A percentile compares a stretch with the other conserved stretches of the same genome.
Conservation (phyloP, 2,113 vertebrate species). For the Baryphthengus martii region DNA sequence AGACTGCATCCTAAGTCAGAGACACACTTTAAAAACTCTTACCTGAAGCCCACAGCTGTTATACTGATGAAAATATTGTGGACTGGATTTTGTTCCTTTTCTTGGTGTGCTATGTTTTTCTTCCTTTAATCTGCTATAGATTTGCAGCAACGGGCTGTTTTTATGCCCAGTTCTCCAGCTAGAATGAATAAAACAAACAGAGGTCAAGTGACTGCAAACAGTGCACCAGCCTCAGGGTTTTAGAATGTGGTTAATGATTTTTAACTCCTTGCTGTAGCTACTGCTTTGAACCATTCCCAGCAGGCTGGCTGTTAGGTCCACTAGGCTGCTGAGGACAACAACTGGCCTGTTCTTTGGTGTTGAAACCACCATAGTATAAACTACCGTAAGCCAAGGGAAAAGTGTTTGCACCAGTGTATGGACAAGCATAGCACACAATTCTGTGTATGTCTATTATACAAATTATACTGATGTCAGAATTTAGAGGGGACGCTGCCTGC, state of each 20-base stretch:
- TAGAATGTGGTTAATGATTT: conserved; percentile 7
- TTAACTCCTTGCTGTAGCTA: conserved; percentile 38
- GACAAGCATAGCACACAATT: background rate
- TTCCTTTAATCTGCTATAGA: conserved; percentile 10
- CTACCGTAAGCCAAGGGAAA: background rate
- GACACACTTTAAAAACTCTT: background rate
- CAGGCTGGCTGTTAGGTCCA: background rate
- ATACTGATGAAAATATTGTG: background rate
- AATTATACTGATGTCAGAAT: background rate
- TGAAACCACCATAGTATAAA: background rate
- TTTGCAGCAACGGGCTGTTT: background rate
- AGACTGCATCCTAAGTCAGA: background rate
- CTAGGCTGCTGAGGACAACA: background rate
- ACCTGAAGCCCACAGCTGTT: background rate
- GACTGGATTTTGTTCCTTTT: background rate
- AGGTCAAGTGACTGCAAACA: conserved; percentile 53
- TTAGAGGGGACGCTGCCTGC: background rate
- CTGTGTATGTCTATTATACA: background rate
- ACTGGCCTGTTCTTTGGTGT: background rate
- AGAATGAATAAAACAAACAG: conserved; percentile 39
- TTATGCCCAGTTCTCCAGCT: background rate
- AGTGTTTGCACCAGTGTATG: background rate
- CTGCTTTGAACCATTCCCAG: background rate
- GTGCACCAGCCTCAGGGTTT: background rate
- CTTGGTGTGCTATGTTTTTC: background rate